A percentile compares a stretch with the other conserved stretches of the same genome.
phyloP scores from a whole-genome alignment of 2,113 vertebrate genomes.

The Oenanthe oenanthe region DNA sequence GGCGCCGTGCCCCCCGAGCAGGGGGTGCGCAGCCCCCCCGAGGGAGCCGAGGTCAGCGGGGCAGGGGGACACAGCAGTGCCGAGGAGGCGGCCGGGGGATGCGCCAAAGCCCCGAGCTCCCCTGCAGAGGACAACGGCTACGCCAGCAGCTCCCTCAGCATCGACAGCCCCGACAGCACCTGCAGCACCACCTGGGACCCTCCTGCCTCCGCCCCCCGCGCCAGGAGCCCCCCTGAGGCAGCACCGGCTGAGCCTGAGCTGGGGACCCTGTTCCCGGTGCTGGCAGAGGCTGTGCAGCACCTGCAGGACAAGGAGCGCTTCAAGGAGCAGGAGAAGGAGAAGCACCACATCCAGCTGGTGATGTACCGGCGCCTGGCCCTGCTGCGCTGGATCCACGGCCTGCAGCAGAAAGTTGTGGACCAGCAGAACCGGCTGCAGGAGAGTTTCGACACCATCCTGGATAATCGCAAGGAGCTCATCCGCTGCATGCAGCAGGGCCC shows the following conservation, averaged over 20 bases:
- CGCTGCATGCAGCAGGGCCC: slow-evolving; percentile 81
- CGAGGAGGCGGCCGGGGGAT: slow-evolving; percentile 20
- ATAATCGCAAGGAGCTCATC: slow-evolving; percentile 93
- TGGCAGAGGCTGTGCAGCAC: slow-evolving; percentile 87
- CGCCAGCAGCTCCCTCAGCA: slow-evolving; percentile 85
- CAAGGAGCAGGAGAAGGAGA: slow-evolving; percentile 95
- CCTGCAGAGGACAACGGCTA: slow-evolving; percentile 83
- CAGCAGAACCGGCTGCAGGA: slow-evolving; percentile 94
- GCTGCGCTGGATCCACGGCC: slow-evolving; percentile 91
- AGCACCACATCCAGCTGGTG: slow-evolving; percentile 92
- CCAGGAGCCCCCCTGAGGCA: neutral
- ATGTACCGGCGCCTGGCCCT: slow-evolving; percentile 96
- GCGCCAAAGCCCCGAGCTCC: slow-evolving; percentile 72
- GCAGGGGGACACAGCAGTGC: neutral
- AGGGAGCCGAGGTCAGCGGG: slow-evolving; percentile 82
- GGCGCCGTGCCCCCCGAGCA: neutral
- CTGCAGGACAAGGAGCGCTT: slow-evolving; percentile 89
- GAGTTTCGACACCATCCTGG: slow-evolving; percentile 95
- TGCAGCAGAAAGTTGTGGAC: slow-evolving; percentile 87
- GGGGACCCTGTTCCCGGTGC: slow-evolving; percentile 69
- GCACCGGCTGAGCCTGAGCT: neutral
- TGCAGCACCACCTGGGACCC: slow-evolving; percentile 63
- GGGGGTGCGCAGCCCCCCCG: slow-evolving; percentile 83
- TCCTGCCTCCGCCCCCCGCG: neutral
- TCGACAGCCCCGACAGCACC: slow-evolving; percentile 74